Base-by-base conservation (phyloP, 1,140 invertebrate genomes). In the Pseudomyrmex flavicornis region DNA sequence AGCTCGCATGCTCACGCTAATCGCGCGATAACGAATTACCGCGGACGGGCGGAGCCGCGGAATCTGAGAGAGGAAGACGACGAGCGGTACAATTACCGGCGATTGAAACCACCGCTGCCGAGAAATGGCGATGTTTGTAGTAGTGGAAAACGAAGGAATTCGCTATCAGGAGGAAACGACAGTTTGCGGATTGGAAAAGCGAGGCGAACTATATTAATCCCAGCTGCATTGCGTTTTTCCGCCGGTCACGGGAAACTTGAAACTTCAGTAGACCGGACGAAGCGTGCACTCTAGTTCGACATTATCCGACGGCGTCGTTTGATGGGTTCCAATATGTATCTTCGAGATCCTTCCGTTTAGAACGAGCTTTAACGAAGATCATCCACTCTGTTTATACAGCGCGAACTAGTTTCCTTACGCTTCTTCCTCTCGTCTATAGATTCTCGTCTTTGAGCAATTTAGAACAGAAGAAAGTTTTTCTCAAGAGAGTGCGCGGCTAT, bases 11-110 rank as follows among this genome's bases (percentile, higher is more conserved):
- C 87, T 72, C 52, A 44, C 62, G 75, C 73, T 89, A 89, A 89
- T 89, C 88, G 87, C 65, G 76, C 77, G 87, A 86, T 89, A 89
- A 89, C 88, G 85, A 84, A 89, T 88, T 84, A 73, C 87, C 66
- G 68, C 61, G 82, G 26, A 54, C 76, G 58, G 58, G 46, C 44
- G 48, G 48, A 70, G 66, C 52, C 48, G 46, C 46, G 52, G 22
- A 50, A 61, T 69, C 12, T 12, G 12, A 2, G 35, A 20, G 13
- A 13, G 56, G 17, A 44, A 50, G 35, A 48, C 66, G 56, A 80
- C 17, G 20, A 73, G 22, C 12, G 73, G 59, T 68, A 63, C 1
- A 56, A 35, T 52, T 26, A 76, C 52, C 59, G 61, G 1, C 61
- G 74, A 77, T 77, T 20, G 62, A 77, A 50, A 77, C 13, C 74